Percentiles rank a stretch among this genome's conserved stretches.
Conservation (phyloP, 2,888 invertebrate genomes). For the Congeria kusceri region DNA sequence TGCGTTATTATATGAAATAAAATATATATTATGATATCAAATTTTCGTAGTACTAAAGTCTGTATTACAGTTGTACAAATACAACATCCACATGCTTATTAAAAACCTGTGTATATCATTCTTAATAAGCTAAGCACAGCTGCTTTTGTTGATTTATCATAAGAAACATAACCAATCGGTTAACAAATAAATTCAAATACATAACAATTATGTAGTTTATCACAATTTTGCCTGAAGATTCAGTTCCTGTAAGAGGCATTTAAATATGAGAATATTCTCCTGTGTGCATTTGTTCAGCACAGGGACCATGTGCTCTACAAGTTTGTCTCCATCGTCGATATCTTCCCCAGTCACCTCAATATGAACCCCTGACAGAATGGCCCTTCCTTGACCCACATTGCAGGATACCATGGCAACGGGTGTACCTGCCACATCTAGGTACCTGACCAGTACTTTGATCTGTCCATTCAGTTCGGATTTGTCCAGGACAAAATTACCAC, state of each 20-base stretch:
- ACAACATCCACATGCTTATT: no score
- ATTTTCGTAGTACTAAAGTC: no score
- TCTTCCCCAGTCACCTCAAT: conserved; percentile 72
- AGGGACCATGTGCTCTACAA: conserved; percentile 58
- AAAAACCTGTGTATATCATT: no score
- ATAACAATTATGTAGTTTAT: neutral
- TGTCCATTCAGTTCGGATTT: neutral
- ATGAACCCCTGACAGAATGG: conserved; percentile 77
- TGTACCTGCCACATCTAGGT: conserved; percentile 50
- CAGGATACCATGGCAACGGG: conserved; percentile 77
- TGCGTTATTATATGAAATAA: no score
- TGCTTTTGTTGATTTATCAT: no score
- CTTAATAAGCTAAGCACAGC: no score
- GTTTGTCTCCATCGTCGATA: conserved; percentile 59
- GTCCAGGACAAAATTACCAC: conserved; percentile 52
- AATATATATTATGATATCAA: no score
- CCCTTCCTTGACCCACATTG: conserved; percentile 71
- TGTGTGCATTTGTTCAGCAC: conserved; percentile 42
- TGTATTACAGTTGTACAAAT: no score
- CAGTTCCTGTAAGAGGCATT: conserved; percentile 38
- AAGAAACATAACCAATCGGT: no score
- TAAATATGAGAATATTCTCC: conserved; percentile 40
- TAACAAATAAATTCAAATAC: no score
- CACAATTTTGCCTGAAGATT: conserved; percentile 12
- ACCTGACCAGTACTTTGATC: conserved; percentile 16